Conservation (phyloP, 2,113 vertebrate genomes). For the Scytalopus superciliaris region DNA sequence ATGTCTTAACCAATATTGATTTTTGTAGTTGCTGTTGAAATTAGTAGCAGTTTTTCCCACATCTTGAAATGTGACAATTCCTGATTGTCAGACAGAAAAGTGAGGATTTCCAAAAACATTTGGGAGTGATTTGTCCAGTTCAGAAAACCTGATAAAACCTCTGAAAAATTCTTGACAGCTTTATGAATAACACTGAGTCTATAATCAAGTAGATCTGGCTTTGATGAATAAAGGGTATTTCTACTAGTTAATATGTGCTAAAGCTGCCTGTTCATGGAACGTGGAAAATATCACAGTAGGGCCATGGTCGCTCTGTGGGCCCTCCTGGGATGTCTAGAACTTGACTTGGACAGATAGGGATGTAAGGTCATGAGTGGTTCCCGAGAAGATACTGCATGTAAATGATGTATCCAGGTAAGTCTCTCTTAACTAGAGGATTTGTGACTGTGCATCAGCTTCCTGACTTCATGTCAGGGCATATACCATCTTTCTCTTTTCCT, state of each 20-base stretch:
- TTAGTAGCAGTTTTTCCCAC: not conserved
- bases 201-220: not conserved
- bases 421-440: not conserved
- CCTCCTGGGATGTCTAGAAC: not conserved
- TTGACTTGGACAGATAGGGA: not conserved
- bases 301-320: not conserved
- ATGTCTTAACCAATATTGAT: not conserved
- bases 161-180: not conserved
- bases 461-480: not conserved
- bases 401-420: not conserved
- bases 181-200: not conserved
- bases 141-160: constrained; percentile 14
- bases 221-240: not conserved
- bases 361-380: not conserved
- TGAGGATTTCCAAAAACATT: not conserved
- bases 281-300: not conserved
- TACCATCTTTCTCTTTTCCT: not conserved
- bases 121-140: not conserved
- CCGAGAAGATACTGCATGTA: not conserved
- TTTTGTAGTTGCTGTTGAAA: not conserved
- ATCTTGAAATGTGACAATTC: not conserved
- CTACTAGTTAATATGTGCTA: not conserved
- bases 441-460: not conserved
- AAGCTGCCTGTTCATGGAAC: not conserved
- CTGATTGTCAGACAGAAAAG: not conserved